A percentile compares a stretch with the other conserved stretches of the same genome.
These are phyloP conservation scores for Zaprionus lineosus DNA, from an alignment of 2,888 invertebrate genomes.

Conservation along the genomic window DNA sequence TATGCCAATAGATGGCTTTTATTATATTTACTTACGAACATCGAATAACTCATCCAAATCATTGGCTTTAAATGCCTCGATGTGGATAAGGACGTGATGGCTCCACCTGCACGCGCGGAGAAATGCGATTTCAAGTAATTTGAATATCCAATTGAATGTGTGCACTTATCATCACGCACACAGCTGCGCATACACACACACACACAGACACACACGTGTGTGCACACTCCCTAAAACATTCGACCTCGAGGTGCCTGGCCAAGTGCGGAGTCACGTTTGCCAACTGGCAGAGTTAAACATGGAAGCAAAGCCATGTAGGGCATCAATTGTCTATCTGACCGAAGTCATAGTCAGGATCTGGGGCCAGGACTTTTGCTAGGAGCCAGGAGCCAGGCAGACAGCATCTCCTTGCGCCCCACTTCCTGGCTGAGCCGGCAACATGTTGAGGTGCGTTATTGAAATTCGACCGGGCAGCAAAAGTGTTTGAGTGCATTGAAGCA, in stretches of 20 bases:
- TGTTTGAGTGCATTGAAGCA: constrained; percentile 67
- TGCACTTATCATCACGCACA: constrained; percentile 59
- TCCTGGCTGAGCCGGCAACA: background rate
- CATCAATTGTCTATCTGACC: constrained; percentile 74
- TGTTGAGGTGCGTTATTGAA: constrained; percentile 64
- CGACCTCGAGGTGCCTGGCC: constrained; percentile 12
- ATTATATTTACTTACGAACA: constrained; percentile 69
- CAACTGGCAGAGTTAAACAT: constrained; percentile 58
- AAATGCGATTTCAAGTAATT: constrained; percentile 75
- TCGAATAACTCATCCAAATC: constrained; percentile 53
- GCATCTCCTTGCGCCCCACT: constrained; percentile 6
- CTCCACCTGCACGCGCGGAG: constrained; percentile 58
- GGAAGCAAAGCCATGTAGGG: constrained; percentile 50
- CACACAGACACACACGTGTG: constrained; percentile 9
- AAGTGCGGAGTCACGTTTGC: constrained; percentile 55
- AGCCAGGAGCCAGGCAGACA: constrained; percentile 38
- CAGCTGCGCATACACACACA: constrained; percentile 19
- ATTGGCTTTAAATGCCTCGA: constrained; percentile 54
- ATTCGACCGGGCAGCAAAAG: constrained; percentile 65
- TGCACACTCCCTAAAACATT: constrained; percentile 11
- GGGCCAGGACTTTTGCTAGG: constrained; percentile 29
- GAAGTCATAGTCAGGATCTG: constrained; percentile 16
- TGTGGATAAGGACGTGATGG: constrained; percentile 51
- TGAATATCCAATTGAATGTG: constrained; percentile 76
- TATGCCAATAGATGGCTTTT: constrained; percentile 38